A percentile compares a stretch with the other conserved stretches of the same genome.
phyloP scores from a whole-genome alignment of 2,888 invertebrate genomes.

The Desoria tigrina region DNA sequence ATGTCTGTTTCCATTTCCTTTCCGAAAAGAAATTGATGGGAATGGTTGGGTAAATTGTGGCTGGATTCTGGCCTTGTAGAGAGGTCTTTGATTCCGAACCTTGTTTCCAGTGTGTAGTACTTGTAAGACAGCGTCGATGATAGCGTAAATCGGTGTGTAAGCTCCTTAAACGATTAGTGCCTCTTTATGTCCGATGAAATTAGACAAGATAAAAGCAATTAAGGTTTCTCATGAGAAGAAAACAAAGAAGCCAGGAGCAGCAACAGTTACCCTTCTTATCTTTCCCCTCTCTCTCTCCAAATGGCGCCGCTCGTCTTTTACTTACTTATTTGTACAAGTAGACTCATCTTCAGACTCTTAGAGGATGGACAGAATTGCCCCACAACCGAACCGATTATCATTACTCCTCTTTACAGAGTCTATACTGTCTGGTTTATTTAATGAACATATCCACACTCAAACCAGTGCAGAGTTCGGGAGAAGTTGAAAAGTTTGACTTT shows the following conservation, averaged over 20 bases:
- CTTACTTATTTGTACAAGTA: too few relatives aligned
- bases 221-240: conserved; percentile 35
- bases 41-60: neutral
- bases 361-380: too few relatives aligned
- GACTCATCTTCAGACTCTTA: too few relatives aligned
- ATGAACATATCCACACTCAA: too few relatives aligned
- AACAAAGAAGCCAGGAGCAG: conserved; percentile 22
- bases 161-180: conserved; percentile 53
- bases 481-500: too few relatives aligned
- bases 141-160: conserved; percentile 46
- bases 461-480: too few relatives aligned
- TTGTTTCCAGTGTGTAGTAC: neutral
- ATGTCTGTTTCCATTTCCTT: too few relatives aligned
- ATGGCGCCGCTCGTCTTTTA: neutral
- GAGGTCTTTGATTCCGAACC: neutral
- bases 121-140: conserved; percentile 32
- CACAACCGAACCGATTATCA: too few relatives aligned
- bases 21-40: neutral
- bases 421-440: too few relatives aligned
- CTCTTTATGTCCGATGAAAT: conserved; percentile 53
- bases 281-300: neutral
- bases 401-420: too few relatives aligned
- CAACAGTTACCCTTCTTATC: conserved; percentile 24
- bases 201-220: conserved; percentile 53
- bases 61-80: neutral